phyloP scores from a whole-genome alignment of 1,140 invertebrate genomes.

The Drosophila pruinosa region DNA sequence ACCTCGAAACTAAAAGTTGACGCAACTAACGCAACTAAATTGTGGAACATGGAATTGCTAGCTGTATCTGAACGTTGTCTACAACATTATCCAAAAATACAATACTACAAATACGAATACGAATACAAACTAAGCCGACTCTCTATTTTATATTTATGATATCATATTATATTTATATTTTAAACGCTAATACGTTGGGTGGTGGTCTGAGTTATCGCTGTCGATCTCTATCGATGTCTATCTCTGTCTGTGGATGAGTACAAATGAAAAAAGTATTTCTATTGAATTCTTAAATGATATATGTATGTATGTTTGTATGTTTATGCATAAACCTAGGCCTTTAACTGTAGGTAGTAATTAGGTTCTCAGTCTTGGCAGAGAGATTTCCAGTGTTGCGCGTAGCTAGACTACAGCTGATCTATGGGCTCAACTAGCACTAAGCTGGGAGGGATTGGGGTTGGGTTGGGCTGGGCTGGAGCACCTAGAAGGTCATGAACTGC shows the following conservation, averaged over 20 bases:
- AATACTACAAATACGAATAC: slow-evolving; percentile 38
- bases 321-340: slow-evolving; percentile 35
- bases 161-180: slow-evolving; percentile 33
- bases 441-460: slow-evolving; percentile 27
- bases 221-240: slow-evolving; percentile 10
- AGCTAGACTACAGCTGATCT: slow-evolving; percentile 56
- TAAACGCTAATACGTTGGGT: slow-evolving; percentile 76
- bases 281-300: slow-evolving; percentile 32
- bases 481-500: slow-evolving; percentile 67
- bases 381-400: slow-evolving; percentile 71
- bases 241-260: slow-evolving; percentile 14
- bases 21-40: slow-evolving; percentile 42
- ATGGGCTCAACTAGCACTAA: slow-evolving; percentile 57
- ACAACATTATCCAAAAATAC: slow-evolving; percentile 44
- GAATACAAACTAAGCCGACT: slow-evolving; percentile 33
- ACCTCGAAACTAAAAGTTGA: slow-evolving; percentile 13
- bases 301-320: slow-evolving; percentile 14
- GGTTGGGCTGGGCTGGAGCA: background rate
- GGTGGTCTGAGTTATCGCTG: slow-evolving; percentile 53
- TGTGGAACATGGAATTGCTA: slow-evolving; percentile 81
- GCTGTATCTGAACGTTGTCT: slow-evolving; percentile 64
- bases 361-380: slow-evolving; percentile 82
- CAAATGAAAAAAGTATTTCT: slow-evolving; percentile 35
- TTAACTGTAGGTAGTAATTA: slow-evolving; percentile 77
- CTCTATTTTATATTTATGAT: slow-evolving; percentile 44